Base-by-base conservation (phyloP, 2,797 vertebrate genomes). In the Pampus argenteus region DNA sequence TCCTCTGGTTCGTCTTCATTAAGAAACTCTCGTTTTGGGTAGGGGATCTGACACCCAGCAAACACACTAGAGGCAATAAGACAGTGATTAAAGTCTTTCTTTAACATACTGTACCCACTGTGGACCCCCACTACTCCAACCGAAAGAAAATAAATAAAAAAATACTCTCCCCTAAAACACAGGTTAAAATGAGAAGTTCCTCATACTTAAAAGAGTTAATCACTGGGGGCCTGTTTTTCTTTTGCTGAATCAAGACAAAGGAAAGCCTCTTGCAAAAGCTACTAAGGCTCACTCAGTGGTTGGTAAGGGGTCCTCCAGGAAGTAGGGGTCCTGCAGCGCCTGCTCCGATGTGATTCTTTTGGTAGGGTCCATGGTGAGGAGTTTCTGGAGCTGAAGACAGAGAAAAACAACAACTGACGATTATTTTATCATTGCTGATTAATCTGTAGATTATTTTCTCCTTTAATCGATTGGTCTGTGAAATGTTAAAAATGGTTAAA, bases 341-440 rank as follows among this genome's bases (percentile, higher is more conserved):
- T 98, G 98, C 83, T 99, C 98, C 29, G 97, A 99, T 45, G 97
- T 99, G 90, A 99, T 98, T 91, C 97, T 95, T 91, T 98, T 99
- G 23, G 97, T 99, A 72, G 98, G 98, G 88, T 99, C 98, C 98
- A 98, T 98, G 61, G 97, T 99, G 60, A 99, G 96, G 76, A 98
- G 96, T 74, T 97, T 99, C 90, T 99, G 98, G 83, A 99, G 97
- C 98, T 99, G 84, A 34, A 89, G 17, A n/a, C 44, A 52, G 3
- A 65, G 8, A 60, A 31, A 29, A 54, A 42, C 0, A 63, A 17
- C 20, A 29, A 36, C 20, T 5, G 1, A 22, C 28, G n/a, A 38
- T 60, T 25, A 31, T 29, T 15, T 18, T 18, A 36, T n/a, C 17
- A 17, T 44, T 44, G 6, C 18, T 18, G 17, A 8, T 44, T 18